Evolutionary conservation across 2,113 vertebrate genomes (phyloP), one percentile per base, ranked within the genome.

Genomic region (Pomatorhinus ruficollis): DNA sequence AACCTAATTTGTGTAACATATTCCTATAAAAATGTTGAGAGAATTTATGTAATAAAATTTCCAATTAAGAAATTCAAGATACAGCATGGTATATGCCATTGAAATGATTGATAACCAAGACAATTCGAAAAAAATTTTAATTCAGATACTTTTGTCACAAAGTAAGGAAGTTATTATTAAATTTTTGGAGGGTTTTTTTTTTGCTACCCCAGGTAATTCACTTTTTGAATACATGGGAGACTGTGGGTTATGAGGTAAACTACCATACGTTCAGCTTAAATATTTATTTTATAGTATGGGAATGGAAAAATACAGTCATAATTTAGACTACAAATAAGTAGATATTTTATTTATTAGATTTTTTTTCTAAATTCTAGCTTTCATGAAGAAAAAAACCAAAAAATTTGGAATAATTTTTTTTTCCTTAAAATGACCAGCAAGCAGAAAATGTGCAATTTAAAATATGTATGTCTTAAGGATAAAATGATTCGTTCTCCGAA

Each of bases 121-220:
- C 2, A 37, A 59, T 35, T 39, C 24, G 5, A 54, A 59, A 70
- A 40, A 44, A 76, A 11, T 12, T 74, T 56, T 33, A 9, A 56
- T 80, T 77, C 21, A 81, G 64, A 49, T 9, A 35, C 12, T 75
- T 71, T 44, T n/a, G 6, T 44, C 24, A 30, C 12, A n/a, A 65
- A 65, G 2, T 42, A 75, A 75, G 6, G 11, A 74, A 61, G 6
- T 24, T 45, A 57, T 24, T 44, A 25, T 6, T 49, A 49, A 31
- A 11, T 77, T 61, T 39, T 3, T 37, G 7, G 28, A 30, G 4
- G 8, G 4, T 20, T 45, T 21, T 24, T 52, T 56, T 68, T 53
- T 65, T 28, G 3, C n/a, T 79, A n/a, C 3, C 2, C 69, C 14
- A 39, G 4, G 9, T 4, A 47, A 56, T 40, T 59, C 0, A 15